These are phyloP conservation scores for Forbesichthys papilliferus DNA, from an alignment of 2,113 vertebrate species.

Conservation along the genomic window DNA sequence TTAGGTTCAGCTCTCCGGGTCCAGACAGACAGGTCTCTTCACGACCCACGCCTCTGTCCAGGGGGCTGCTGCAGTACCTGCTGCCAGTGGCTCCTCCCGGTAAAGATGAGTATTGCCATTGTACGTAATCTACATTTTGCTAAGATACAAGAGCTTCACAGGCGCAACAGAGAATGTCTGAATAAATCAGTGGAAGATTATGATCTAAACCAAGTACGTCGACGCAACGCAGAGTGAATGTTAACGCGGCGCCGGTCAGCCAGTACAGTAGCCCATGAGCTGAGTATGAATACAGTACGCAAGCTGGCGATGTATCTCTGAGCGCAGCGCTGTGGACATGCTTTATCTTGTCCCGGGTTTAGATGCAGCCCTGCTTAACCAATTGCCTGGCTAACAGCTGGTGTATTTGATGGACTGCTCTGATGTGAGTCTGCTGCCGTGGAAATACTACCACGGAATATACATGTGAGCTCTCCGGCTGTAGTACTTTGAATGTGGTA, in stretches of 20 bases:
- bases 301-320: conserved; percentile 42
- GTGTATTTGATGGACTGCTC: conserved; percentile 54
- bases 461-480: conserved; percentile 1
- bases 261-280: conserved; percentile 12
- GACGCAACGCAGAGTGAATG: background rate
- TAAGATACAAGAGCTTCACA: background rate
- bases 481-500: background rate
- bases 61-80: background rate
- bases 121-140: background rate
- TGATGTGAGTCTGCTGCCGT: conserved; percentile 4
- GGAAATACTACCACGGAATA: conserved; percentile 23
- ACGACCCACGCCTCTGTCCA: no score
- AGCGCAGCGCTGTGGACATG: conserved; percentile 31
- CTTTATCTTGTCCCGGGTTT: conserved; percentile 43
- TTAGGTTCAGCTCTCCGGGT: no score
- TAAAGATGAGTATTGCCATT: background rate
- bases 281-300: conserved; percentile 19
- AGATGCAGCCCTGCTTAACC: conserved; percentile 46
- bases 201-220: no score
- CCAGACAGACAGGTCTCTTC: no score
- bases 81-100: conserved; percentile 1
- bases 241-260: background rate
- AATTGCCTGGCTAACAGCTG: conserved; percentile 49
- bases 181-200: conserved; percentile 1
- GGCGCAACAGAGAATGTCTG: background rate